Conservation (phyloP, 1,140 invertebrate genomes). For the Anthonomus grandis region DNA sequence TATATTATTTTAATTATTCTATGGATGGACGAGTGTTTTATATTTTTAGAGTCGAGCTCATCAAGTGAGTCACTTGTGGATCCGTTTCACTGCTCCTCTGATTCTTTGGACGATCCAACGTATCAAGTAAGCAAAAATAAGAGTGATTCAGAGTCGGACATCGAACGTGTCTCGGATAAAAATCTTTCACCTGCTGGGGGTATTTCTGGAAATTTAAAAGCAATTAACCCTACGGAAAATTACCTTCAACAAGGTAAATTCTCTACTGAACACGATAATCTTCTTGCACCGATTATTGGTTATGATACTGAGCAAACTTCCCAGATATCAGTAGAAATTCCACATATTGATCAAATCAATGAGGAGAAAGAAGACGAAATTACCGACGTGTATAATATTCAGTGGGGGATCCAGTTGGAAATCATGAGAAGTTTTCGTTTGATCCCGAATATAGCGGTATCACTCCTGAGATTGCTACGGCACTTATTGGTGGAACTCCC, state of each 20-base stretch:
- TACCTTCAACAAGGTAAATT: neutral
- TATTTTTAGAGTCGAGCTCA: conserved; percentile 1
- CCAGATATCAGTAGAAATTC: too few species aligned
- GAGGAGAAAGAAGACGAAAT: too few species aligned
- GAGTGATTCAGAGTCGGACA: neutral
- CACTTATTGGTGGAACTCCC: neutral
- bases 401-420: conserved; percentile 13
- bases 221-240: neutral
- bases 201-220: neutral
- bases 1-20: too few species aligned
- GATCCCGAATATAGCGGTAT: conserved; percentile 3
- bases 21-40: too few species aligned
- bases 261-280: neutral
- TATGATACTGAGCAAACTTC: neutral
- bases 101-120: neutral
- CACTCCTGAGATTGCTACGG: conserved; percentile 4
- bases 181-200: too few species aligned
- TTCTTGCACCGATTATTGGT: neutral
- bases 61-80: neutral
- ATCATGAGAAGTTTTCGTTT: conserved; percentile 9
- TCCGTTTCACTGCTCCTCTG: neutral
- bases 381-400: too few species aligned
- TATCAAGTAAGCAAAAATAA: neutral
- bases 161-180: too few species aligned
- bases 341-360: too few species aligned